Conservation (phyloP, 2,113 vertebrate genomes). For the Carassius carassius region DNA sequence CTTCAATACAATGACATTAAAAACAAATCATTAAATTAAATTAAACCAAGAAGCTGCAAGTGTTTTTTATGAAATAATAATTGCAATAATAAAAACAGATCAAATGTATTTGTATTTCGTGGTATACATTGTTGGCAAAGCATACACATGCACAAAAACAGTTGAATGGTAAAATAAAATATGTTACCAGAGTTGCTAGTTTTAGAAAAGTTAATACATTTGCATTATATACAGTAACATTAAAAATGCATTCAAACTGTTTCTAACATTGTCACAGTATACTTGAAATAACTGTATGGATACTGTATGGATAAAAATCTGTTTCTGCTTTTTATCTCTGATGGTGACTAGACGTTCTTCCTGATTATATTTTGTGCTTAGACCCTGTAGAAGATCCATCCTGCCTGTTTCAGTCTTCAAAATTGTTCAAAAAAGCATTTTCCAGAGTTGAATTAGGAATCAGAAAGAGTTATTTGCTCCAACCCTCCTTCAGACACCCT, state of each 20-base stretch:
- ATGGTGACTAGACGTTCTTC: background rate
- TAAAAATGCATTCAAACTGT: too few relatives aligned
- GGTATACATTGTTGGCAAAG: too few relatives aligned
- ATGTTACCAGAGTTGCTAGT: background rate
- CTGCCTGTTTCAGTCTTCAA: background rate
- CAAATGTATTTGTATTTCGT: too few relatives aligned
- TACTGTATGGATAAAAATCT: background rate
- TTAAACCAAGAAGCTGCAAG: too few relatives aligned
- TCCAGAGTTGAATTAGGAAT: background rate
- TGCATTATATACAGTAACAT: too few relatives aligned
- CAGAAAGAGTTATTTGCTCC: background rate
- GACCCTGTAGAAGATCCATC: background rate
- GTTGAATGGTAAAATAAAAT: background rate
- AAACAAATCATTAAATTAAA: too few relatives aligned
- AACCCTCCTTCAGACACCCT: slow-evolving; percentile 17
- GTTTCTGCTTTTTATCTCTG: background rate
- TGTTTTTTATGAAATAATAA: too few relatives aligned
- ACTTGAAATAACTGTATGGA: background rate
- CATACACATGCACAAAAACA: too few relatives aligned
- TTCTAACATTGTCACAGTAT: too few relatives aligned
- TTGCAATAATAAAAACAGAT: too few relatives aligned
- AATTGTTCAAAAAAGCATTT: background rate
- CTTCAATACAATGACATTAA: too few relatives aligned
- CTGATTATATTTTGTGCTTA: background rate
- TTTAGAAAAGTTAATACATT: background rate